Evolutionary conservation across 2,888 invertebrate genomes (phyloP), one percentile per base, ranked within the genome.

Genomic region (Epicampocera succincta): DNA sequence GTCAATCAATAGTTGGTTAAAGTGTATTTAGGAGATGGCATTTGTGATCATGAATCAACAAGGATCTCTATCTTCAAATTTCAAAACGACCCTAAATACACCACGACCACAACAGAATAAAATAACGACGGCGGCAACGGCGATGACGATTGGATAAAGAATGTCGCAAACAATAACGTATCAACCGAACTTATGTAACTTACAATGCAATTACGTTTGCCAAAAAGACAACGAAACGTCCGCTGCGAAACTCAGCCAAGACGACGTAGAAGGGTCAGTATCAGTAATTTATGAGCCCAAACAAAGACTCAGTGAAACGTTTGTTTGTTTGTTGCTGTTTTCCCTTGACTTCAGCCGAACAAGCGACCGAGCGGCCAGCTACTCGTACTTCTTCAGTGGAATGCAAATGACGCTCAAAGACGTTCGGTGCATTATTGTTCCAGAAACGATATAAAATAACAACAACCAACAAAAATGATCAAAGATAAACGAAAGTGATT

Each of bases 401-500:
- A 82, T 82, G 82, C 82, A 82, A 82, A 81, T 81, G 76, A 73
- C 63, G 73, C 19, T 79, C 58, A 38, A 5, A n/a, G 33, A 9
- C 33, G 33, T 33, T 33, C 25, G 58, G 1, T 65, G 48, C n/a
- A n/a, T n/a, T 61, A 66, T 65, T 58, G 54, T 60, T 38, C 46
- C 15, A 44, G 25, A 40, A 33, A 33, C 3, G 9, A 33, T 1
- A 33, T 8, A 71, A 29, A 56, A 29, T 29, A n/a, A 63, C 52
- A 56, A 29, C 29, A n/a, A 63, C 52, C 46, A 69, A 56, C 38
- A 75, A 78, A 71, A 66, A 78, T 78, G 78, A 75, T 82, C 82
- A 75, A 75, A 56, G 82, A 82, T 82, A 82, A 82, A 82, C 82
- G 82, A 82, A 82, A 82, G 82, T 82, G 82, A 82, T 78, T 82